phyloP scores from a whole-genome alignment of 2,888 invertebrate species.

The Cantharis lateralis region DNA sequence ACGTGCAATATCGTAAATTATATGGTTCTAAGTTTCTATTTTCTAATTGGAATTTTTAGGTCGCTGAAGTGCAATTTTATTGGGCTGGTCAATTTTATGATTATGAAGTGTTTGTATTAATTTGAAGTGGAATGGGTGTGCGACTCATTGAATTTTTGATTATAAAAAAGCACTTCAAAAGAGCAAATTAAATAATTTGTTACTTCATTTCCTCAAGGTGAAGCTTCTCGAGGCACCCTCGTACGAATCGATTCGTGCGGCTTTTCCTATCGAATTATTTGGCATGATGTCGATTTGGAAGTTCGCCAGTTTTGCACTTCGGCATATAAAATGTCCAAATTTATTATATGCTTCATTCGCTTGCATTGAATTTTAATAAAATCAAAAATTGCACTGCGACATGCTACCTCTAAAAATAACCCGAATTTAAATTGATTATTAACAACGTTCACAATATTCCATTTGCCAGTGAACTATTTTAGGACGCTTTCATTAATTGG shows the following conservation, averaged over 20 bases:
- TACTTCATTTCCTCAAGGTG: not conserved
- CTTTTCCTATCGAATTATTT: not conserved
- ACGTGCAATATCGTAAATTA: not conserved
- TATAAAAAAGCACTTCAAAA: not conserved
- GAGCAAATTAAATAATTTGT: not conserved
- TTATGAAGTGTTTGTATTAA: not conserved
- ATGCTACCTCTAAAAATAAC: not conserved
- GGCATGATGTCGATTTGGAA: not conserved
- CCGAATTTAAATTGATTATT: not conserved
- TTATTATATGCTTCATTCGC: not conserved
- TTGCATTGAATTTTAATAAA: not conserved
- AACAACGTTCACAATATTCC: not conserved
- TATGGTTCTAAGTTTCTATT: not conserved
- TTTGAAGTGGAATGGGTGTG: not conserved
- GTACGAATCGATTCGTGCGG: not conserved
- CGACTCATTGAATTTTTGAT: not conserved
- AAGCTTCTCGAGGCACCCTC: not conserved
- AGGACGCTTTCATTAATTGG: not conserved
- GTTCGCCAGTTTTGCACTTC: conserved; percentile 10
- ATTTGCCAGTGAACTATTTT: not conserved
- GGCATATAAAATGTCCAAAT: conserved; percentile 2
- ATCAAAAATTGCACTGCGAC: not conserved
- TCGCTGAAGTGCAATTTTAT: not conserved
- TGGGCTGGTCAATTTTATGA: not conserved
- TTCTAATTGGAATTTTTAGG: not conserved